A percentile compares a stretch with the other conserved stretches of the same genome.
Conservation (phyloP, 2,888 invertebrate species). For the Nemurella pictetii region DNA sequence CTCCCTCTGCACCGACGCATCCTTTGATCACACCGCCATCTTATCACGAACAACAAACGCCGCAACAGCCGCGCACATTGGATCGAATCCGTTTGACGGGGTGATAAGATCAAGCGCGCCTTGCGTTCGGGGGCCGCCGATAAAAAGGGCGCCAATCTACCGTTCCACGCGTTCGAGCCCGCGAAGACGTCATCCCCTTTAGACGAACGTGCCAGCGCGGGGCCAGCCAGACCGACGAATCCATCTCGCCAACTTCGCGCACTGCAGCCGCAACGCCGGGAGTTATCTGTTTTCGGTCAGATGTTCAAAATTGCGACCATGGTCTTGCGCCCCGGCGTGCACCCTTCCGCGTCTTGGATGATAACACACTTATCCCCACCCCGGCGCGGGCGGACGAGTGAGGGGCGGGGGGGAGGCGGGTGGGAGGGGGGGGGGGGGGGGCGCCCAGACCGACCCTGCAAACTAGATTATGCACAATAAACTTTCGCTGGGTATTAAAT, state of each 20-base stretch:
- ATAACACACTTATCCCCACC: slow-evolving; percentile 29
- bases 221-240: background rate
- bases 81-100: background rate
- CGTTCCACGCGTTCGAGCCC: too few species aligned
- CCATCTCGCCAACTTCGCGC: background rate
- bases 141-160: background rate
- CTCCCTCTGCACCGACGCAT: background rate
- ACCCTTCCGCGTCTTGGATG: slow-evolving; percentile 19
- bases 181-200: background rate
- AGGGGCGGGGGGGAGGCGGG: background rate
- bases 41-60: too few species aligned
- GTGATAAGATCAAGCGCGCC: background rate
- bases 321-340: slow-evolving; percentile 6
- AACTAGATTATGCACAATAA: slow-evolving; percentile 59
- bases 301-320: slow-evolving; percentile 24
- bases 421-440: background rate
- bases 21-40: background rate
- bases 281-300: slow-evolving; percentile 21
- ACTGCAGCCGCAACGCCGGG: background rate
- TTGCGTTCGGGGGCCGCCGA: background rate
- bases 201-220: background rate
- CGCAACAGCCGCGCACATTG: too few species aligned
- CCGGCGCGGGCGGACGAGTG: background rate
- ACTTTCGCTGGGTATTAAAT: slow-evolving; percentile 57
- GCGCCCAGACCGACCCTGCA: slow-evolving; percentile 43